Evolutionary conservation across 2,888 invertebrate genomes (phyloP), one percentile per base, ranked within the genome.

Genomic region (Hipparchia sbordonii): DNA sequence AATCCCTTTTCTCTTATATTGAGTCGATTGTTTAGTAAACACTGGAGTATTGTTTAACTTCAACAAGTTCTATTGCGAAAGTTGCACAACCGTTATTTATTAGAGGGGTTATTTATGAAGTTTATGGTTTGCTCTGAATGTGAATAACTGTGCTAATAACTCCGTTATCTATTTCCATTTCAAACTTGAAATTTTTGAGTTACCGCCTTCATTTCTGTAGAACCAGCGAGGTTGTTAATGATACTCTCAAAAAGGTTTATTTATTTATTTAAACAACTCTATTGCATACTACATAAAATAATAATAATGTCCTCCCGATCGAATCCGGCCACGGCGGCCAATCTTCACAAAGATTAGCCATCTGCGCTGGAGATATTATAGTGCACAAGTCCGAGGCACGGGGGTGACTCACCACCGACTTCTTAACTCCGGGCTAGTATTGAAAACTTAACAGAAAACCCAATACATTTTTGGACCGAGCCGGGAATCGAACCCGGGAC

Each of bases 131-230:
- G 13, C 46, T 67, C 10, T 67, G 56, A 67, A 46, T 46, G 13
- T 10, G 67, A 57, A 9, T 10, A 67, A 67, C 57, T 67, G 45
- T 46, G 67, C 67, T 67, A 45, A 57, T 67, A 67, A 67, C 67
- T 67, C 67, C 23, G 56, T 67, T 67, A 67, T 67, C 67, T 67
- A 13, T 57, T 56, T 57, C 57, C 67, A 46, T 67, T 67, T 57
- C 45, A 13, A 57, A 57, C 66, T 57, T 46, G 56, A 57, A 67
- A 67, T 57, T 67, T 65, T 57, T 67, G 67, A 67, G 57, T 67
- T 67, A 67, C 39, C 6, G 67, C 67, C n/a, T 67, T 67, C 52
- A 52, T 51, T 65, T 52, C 33, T 52, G 65, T 52, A 13, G 0
- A 62, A 46, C 61, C n/a, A 62, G 46, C 10, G 10, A 46, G 45